Base-by-base conservation (phyloP, 2,113 vertebrate species). In the Xenopus borealis region DNA sequence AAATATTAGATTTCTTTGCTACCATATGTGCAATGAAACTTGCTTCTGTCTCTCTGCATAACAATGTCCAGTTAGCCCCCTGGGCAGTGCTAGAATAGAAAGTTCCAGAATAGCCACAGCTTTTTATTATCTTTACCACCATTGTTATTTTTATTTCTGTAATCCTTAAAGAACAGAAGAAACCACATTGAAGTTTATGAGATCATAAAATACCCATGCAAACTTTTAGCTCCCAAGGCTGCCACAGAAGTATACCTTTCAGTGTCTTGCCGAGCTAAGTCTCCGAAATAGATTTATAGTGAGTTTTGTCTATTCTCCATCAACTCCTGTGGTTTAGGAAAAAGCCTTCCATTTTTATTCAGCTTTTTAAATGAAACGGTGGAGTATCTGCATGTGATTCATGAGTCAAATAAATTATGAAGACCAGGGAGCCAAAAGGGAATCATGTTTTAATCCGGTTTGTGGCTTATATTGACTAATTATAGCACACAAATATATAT, bases 131-230 rank as follows among this genome's bases (percentile, higher is more conserved):
- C 55, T 68, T 75, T 67, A 40, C 33, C 5, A 75, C 65, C 61
- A 57, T 61, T 70, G 58, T 77, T 75, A 70, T 69, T 77, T 77
- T 77, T 77, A 77, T 70, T 70, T 64, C 61, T 55, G 47, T 63
- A 62, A 77, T 77, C 66, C 67, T 77, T 77, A 77, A 69, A 70
- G 67, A 69, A 57, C 30, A 70, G 59, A 64, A 58, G 27, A 30
- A 77, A 77, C 40, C 47, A 76, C 66, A 69, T 76, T 70, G 67
- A 63, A 64, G 46, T 77, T 77, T 77, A 77, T 57, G 74, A 63
- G 67, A 58, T 69, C 74, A 12, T n/a, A 70, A 77, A 77, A 77
- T 77, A 77, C 59, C 27, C 59, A 23, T 52, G 33, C 66, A 77
- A 70, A 69, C 45, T 63, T 69, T 63, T n/a, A 53, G 50, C 57